Base-by-base conservation (phyloP, 2,888 invertebrate genomes). In the Diloba caeruleocephala region DNA sequence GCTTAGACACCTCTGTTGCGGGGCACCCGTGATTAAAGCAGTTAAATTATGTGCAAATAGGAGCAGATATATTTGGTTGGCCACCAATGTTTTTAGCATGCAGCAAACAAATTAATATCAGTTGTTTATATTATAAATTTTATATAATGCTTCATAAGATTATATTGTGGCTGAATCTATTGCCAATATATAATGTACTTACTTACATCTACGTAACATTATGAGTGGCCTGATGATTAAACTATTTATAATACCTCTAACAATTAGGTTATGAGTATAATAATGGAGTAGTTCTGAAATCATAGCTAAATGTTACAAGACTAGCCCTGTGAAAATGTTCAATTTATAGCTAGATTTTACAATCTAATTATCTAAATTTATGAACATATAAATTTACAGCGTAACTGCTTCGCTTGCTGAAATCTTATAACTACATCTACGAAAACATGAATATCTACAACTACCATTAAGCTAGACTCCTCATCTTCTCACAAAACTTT, bases 401-500 rank as follows among this genome's bases (percentile, higher is more conserved):
- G 70, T 75, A 78, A 82, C 81, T 82, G 84, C 81, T 79, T 83
- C 73, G 82, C 78, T 84, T 77, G 76, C 77, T 85, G 78, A 82
- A 76, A 73, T 79, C 89, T 90, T 91, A 89, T 70, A 82, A 79
- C 90, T 91, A 91, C 90, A 78, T 74, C 90, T 91, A 90, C 89
- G 65, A 75, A 87, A 87, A 82, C 76, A 90, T 88, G 85, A 82
- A 68, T 78, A 69, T 76, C 89, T 90, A 92, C 88, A 77, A 75
- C 91, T 92, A 92, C 90, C 79, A 66, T 87, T 84, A 90, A 89
- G 90, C 91, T 91, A 90, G 78, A 82, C 84, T 87, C 89, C 82
- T 86, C 83, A 88, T 89, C 89, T 91, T 89, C 88, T 90, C 89
- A 90, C 87, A 90, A 89, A 92, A 91, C 90, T 89, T 92, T 90